These are phyloP conservation scores for Chloropsis hardwickii DNA, from an alignment of 2,113 vertebrate genomes.

Conservation along the genomic window DNA sequence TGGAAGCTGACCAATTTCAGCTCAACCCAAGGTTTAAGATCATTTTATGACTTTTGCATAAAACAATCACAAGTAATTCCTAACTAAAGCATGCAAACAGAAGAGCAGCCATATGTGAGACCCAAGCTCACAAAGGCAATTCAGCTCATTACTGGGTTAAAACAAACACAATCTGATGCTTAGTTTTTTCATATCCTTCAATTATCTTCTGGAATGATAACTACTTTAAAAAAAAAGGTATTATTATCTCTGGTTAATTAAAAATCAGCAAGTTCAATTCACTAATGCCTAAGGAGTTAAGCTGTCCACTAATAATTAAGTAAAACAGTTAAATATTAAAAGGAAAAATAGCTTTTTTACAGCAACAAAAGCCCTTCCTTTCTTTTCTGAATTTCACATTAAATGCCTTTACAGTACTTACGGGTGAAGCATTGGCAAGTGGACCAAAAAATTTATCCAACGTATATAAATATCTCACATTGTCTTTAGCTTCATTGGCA, in stretches of 20 bases:
- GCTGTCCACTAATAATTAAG: neutral
- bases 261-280: neutral
- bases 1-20: neutral
- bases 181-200: neutral
- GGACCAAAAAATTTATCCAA: constrained; percentile 77
- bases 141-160: neutral
- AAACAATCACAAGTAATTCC: neutral
- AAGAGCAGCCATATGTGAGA: neutral
- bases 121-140: neutral
- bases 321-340: neutral
- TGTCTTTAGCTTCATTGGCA: constrained; percentile 84
- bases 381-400: neutral
- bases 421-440: constrained; percentile 74
- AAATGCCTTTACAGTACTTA: constrained; percentile 46
- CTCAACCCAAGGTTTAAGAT: neutral
- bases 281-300: neutral
- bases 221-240: neutral
- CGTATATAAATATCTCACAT: constrained; percentile 77
- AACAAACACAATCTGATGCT: neutral
- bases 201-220: neutral
- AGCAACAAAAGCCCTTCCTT: neutral
- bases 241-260: neutral
- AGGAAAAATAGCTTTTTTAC: neutral
- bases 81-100: neutral
- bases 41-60: neutral